Evolutionary conservation across 92 coral and sea anemone species (phyloP).

Genomic region (Porites lobata): DNA sequence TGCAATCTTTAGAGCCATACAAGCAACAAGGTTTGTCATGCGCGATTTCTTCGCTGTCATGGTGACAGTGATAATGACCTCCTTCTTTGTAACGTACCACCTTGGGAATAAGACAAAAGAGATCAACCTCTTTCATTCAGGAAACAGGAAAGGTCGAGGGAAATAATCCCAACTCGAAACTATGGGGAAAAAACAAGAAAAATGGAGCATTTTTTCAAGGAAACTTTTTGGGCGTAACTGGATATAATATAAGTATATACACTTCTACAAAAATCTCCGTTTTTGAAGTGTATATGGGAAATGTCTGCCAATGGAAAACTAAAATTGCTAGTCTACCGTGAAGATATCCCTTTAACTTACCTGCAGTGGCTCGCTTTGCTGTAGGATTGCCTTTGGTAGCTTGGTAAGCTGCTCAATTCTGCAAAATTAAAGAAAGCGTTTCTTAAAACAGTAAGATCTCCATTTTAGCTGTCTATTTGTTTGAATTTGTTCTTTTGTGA

Average conservation of each 20-base stretch:
- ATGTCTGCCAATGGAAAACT: background rate
- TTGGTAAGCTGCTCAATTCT: constrained; percentile 85
- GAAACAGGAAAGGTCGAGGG: background rate
- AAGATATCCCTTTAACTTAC: constrained; percentile 32
- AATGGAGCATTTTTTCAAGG: too few species aligned
- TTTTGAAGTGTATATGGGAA: too few species aligned
- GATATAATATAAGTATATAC: too few species aligned
- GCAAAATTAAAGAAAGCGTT: background rate
- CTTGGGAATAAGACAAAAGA: constrained; percentile 38
- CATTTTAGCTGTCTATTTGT: too few species aligned
- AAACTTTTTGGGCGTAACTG: too few species aligned
- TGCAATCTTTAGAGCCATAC: constrained; percentile 87
- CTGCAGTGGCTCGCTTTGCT: constrained; percentile 97
- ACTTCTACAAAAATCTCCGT: too few species aligned
- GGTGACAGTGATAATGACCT: constrained; percentile 94
- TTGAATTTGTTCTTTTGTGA: too few species aligned
- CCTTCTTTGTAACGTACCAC: constrained; percentile 83
- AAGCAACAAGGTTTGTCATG: constrained; percentile 84
- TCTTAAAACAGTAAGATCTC: too few species aligned
- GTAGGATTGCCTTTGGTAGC: constrained; percentile 79
- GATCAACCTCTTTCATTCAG: background rate
- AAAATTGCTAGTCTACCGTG: background rate
- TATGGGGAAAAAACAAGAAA: background rate
- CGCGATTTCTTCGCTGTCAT: constrained; percentile 87
- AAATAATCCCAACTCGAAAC: background rate